Conservation (phyloP, 2,113 vertebrate species). For the Lota lota region DNA sequence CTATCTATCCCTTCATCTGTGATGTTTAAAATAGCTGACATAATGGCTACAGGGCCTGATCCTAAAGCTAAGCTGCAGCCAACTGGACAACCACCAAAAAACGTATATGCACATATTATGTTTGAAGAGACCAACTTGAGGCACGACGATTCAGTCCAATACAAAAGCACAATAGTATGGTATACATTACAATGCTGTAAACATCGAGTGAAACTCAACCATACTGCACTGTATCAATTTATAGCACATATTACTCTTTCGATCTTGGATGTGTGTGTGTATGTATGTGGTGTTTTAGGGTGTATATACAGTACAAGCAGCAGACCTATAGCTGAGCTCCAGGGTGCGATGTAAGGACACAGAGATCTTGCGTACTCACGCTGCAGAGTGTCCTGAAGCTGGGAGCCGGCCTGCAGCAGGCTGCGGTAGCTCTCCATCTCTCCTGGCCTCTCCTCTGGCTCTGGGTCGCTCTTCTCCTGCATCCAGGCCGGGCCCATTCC, state of each 20-base stretch:
- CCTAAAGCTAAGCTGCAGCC: conserved; percentile 32
- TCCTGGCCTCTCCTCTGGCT: conserved; percentile 32
- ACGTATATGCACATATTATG: no score
- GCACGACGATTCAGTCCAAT: no score
- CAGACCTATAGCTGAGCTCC: not conserved
- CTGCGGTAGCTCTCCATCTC: conserved; percentile 81
- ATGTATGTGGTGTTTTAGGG: no score
- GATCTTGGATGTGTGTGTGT: not conserved
- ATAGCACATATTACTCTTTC: no score
- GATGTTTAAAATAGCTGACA: conserved; percentile 48
- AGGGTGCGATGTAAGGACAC: not conserved
- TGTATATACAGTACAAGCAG: no score
- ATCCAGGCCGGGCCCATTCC: conserved; percentile 69
- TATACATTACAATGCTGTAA: no score
- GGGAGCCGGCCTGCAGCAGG: conserved; percentile 78
- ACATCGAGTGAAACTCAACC: no score
- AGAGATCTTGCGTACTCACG: conserved; percentile 68
- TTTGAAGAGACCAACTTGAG: no score
- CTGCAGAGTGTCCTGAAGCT: conserved; percentile 76
- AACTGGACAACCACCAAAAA: conserved; percentile 28
- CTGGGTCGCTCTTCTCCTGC: conserved; percentile 56
- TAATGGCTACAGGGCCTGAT: conserved; percentile 51
- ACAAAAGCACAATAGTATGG: no score
- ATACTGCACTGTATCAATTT: no score
- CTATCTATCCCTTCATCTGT: conserved; percentile 44